These are phyloP conservation scores for Scaptomyza polygonia DNA, from an alignment of 2,888 invertebrate species.

Conservation along the genomic window DNA sequence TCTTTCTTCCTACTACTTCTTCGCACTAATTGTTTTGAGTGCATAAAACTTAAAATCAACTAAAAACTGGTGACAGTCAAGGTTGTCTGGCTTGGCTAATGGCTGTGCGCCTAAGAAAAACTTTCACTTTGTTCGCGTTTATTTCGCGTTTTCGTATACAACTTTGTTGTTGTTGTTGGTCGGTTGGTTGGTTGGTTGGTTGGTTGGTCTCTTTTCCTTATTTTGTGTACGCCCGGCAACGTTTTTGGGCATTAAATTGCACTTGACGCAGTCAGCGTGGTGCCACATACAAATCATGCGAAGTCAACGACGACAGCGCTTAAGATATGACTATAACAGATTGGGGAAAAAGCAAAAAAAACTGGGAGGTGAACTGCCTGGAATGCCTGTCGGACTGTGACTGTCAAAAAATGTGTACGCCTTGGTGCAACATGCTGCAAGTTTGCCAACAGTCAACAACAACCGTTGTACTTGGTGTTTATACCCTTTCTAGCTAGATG, in stretches of 20 bases:
- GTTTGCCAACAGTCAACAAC: slow-evolving; percentile 15
- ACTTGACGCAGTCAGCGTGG: slow-evolving; percentile 49
- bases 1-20: slow-evolving; percentile 28
- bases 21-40: slow-evolving; percentile 38
- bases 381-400: slow-evolving; percentile 14
- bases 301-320: slow-evolving; percentile 41
- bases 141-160: slow-evolving; percentile 23
- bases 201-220: too few relatives aligned
- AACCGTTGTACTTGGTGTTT: neutral
- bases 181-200: slow-evolving; percentile 38
- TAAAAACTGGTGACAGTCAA: slow-evolving; percentile 60
- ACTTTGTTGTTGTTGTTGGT: slow-evolving; percentile 18
- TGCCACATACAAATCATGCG: slow-evolving; percentile 69
- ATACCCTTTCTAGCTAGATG: slow-evolving; percentile 17
- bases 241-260: slow-evolving; percentile 72
- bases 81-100: slow-evolving; percentile 65
- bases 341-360: neutral
- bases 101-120: slow-evolving; percentile 49
- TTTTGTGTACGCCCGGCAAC: slow-evolving; percentile 34
- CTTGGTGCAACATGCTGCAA: slow-evolving; percentile 55
- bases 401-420: slow-evolving; percentile 48
- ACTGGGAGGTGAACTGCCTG: slow-evolving; percentile 1
- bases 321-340: slow-evolving; percentile 60
- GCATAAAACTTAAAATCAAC: slow-evolving; percentile 11
- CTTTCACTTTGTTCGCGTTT: slow-evolving; percentile 65